These are phyloP conservation scores for Anguilla megastoma DNA, from an alignment of 2,797 vertebrate genomes.

Conservation along the genomic window DNA sequence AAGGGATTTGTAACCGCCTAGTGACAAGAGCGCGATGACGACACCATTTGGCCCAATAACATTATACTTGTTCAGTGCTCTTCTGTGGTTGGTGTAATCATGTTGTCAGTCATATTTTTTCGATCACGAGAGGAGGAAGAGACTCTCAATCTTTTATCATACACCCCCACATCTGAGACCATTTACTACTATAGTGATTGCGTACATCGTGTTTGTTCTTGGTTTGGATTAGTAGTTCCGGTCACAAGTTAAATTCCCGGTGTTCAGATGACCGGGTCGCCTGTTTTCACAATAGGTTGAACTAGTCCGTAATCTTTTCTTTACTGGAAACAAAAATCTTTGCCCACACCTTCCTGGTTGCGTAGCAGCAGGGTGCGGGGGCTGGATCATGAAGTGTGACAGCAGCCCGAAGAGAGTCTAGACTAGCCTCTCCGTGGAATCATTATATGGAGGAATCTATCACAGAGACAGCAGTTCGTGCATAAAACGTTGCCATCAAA, in stretches of 20 bases:
- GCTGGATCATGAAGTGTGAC: conserved; percentile 41
- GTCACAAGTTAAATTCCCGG: background rate
- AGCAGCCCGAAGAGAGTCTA: conserved; percentile 27
- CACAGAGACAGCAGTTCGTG: background rate
- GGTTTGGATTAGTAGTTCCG: background rate
- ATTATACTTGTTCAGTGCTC: background rate
- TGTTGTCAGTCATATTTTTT: conserved; percentile 17
- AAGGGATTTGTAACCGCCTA: background rate
- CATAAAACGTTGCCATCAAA: background rate
- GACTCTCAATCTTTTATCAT: conserved; percentile 4
- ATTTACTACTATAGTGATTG: background rate
- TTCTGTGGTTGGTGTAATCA: conserved; percentile 12
- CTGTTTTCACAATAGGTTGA: background rate
- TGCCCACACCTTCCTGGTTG: conserved; percentile 29
- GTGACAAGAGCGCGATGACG: background rate
- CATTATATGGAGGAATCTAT: background rate
- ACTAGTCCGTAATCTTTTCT: background rate
- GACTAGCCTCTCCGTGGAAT: background rate
- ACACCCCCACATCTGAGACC: background rate
- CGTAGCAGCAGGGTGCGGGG: conserved; percentile 45
- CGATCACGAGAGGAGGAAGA: background rate
- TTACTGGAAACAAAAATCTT: background rate
- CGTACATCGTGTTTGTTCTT: background rate
- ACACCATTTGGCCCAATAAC: background rate
- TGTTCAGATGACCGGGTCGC: background rate